A percentile compares a stretch with the other conserved stretches of the same genome.
Evolutionary conservation across 2,113 vertebrate species (phyloP).

Genomic region (Oreochromis niloticus): DNA sequence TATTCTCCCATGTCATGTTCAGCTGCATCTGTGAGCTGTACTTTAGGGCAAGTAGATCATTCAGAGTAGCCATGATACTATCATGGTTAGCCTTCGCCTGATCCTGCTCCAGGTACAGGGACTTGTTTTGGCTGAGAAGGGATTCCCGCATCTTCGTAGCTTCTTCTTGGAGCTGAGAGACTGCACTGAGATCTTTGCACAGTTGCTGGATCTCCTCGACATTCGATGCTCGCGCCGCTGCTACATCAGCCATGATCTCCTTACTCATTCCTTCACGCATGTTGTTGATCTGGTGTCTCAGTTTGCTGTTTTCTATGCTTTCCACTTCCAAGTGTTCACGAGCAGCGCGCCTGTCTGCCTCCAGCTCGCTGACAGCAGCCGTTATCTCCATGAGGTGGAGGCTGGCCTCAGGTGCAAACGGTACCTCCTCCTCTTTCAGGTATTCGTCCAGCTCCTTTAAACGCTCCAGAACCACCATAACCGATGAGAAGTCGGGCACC

Average conservation of each 20-base stretch:
- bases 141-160: constrained; percentile 27
- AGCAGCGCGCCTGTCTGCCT: constrained; percentile 62
- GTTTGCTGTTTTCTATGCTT: constrained; percentile 78
- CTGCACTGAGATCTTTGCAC: constrained; percentile 15
- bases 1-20: background rate
- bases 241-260: constrained; percentile 43
- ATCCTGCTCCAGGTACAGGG: background rate
- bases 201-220: constrained; percentile 63
- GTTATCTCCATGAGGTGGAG: constrained; percentile 65
- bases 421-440: constrained; percentile 62
- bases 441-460: constrained; percentile 72
- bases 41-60: constrained; percentile 4
- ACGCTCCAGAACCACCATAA: constrained; percentile 48
- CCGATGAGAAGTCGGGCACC: constrained; percentile 62
- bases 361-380: constrained; percentile 72
- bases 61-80: background rate
- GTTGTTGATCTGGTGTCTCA: constrained; percentile 60
- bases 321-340: constrained; percentile 77
- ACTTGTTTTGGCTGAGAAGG: constrained; percentile 51
- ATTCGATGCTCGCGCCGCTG: constrained; percentile 57
- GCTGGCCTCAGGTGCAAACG: constrained; percentile 69
- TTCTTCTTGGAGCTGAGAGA: constrained; percentile 15
- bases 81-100: background rate
- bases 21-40: constrained; percentile 9
- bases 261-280: constrained; percentile 43